These are phyloP conservation scores for Paraescarpia echinospica DNA, from an alignment of 1,140 invertebrate genomes.

Conservation along the genomic window DNA sequence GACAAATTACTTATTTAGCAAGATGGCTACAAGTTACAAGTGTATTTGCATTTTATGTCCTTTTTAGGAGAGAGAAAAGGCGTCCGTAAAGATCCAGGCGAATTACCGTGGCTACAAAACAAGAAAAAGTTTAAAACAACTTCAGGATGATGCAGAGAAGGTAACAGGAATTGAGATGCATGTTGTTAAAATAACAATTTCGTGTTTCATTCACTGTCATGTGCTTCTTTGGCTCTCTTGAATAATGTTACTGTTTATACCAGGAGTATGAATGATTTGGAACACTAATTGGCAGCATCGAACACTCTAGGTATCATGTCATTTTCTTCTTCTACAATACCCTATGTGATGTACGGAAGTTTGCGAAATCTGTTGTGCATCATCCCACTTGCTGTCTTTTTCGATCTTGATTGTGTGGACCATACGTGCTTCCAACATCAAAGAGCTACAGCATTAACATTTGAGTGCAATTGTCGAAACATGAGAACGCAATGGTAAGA, in stretches of 20 bases:
- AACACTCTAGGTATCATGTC: not conserved
- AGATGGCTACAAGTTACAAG: not conserved
- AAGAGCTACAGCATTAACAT: not conserved
- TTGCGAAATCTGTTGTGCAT: no score
- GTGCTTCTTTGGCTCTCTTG: no score
- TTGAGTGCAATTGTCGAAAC: not conserved
- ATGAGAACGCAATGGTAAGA: not conserved
- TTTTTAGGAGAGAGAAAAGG: constrained; percentile 7
- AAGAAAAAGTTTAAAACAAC: not conserved
- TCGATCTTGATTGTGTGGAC: no score
- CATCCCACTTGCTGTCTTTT: no score
- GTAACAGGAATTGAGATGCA: not conserved
- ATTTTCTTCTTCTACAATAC: not conserved
- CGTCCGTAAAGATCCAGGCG: constrained; percentile 15
- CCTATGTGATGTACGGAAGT: not conserved
- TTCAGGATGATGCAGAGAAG: not conserved
- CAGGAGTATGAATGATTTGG: no score
- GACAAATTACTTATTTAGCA: no score
- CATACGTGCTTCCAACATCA: no score
- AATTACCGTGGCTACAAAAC: constrained; percentile 19
- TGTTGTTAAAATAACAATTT: no score
- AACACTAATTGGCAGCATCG: not conserved
- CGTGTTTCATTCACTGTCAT: no score
- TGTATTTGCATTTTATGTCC: not conserved
- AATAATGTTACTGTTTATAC: no score